Conservation (phyloP, 2,113 vertebrate species). For the Nettapus auritus region DNA sequence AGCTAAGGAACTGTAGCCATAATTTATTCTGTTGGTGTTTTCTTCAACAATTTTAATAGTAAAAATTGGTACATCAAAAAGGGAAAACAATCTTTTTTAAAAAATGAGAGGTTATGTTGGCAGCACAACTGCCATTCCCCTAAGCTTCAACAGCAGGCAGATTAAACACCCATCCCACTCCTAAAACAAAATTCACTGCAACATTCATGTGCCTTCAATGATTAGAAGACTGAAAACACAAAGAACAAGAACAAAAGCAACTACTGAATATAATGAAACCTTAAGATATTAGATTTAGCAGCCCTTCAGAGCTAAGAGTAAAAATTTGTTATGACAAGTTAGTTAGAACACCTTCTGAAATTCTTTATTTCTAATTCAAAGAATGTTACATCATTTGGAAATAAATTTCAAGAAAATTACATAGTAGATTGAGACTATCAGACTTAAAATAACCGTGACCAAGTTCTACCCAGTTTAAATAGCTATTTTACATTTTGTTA, state of each 20-base stretch:
- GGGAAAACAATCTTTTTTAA: neutral
- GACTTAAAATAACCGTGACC: neutral
- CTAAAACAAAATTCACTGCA: neutral
- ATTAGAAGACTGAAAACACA: neutral
- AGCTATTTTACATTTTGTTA: neutral
- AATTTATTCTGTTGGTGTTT: neutral
- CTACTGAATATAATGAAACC: neutral
- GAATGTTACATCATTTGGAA: neutral
- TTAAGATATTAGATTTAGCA: neutral
- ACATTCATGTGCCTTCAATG: slow-evolving; percentile 73
- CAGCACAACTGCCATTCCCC: neutral
- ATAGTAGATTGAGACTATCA: neutral
- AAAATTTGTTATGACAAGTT: neutral
- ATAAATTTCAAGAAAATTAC: neutral
- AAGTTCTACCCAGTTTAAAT: neutral
- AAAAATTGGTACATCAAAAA: neutral
- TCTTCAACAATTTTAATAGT: neutral
- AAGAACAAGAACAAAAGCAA: neutral
- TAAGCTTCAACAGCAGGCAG: slow-evolving; percentile 76
- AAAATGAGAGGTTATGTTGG: neutral
- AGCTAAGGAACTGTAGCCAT: neutral
- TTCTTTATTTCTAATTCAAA: neutral
- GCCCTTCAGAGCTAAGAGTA: neutral
- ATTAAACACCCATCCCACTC: neutral
- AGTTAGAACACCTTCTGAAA: neutral